Evolutionary conservation across 2,797 vertebrate genomes (phyloP).

Genomic region (Microchirus variegatus): DNA sequence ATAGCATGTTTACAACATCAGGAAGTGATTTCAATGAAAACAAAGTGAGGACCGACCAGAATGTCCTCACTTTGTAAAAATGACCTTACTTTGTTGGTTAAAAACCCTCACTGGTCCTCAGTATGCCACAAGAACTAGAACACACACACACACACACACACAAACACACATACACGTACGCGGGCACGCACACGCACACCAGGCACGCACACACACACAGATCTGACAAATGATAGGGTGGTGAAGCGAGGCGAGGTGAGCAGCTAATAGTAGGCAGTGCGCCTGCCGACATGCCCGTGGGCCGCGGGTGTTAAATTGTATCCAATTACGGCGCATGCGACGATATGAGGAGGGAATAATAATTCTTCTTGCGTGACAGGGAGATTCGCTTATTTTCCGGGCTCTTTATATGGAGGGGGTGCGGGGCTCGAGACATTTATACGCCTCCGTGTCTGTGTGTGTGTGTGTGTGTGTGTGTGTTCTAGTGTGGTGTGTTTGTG

Average conservation of each 20-base stretch:
- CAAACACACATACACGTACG: slow-evolving; percentile 10
- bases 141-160: no score
- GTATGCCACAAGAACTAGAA: no score
- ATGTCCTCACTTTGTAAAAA: no score
- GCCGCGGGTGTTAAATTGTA: slow-evolving; percentile 82
- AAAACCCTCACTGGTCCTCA: no score
- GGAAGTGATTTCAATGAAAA: no score
- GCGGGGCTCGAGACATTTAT: slow-evolving; percentile 35
- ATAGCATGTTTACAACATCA: no score
- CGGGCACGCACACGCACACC: no score
- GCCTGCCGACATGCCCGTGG: slow-evolving; percentile 78
- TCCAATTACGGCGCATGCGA: slow-evolving; percentile 80
- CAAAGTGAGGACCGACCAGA: no score
- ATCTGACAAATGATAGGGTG: slow-evolving; percentile 77
- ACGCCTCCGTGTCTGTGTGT: slow-evolving; percentile 7
- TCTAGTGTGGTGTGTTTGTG: no score
- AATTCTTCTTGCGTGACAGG: slow-evolving; percentile 76
- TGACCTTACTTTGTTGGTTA: no score
- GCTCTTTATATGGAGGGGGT: slow-evolving; percentile 54
- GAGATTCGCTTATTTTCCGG: slow-evolving; percentile 72
- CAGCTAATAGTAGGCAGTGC: slow-evolving; percentile 75
- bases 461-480: not conserved
- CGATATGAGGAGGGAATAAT: slow-evolving; percentile 69
- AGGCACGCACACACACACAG: slow-evolving; percentile 61
- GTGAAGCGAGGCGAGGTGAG: slow-evolving; percentile 67